Conservation (phyloP, 2,113 vertebrate genomes). For the Pterocles gutturalis region DNA sequence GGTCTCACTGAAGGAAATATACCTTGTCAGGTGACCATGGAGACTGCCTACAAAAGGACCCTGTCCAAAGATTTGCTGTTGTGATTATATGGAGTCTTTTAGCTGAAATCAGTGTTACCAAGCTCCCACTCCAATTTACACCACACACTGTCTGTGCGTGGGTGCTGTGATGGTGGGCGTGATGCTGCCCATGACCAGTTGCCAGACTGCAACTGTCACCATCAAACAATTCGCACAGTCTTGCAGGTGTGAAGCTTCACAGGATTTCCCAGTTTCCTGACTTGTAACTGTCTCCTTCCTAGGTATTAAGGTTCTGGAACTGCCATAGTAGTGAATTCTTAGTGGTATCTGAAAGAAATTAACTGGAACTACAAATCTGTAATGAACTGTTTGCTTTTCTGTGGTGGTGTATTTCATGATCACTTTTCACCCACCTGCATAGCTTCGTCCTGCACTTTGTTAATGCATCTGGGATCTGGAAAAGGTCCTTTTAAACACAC, state of each 20-base stretch:
- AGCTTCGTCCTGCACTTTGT: background rate
- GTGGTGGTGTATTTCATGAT: background rate
- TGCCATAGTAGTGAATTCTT: background rate
- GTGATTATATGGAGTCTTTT: background rate
- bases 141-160: background rate
- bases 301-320: background rate
- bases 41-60: background rate
- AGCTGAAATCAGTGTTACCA: background rate
- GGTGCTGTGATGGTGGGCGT: background rate
- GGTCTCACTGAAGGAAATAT: background rate
- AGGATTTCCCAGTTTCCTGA: background rate
- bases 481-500: background rate
- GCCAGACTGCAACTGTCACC: background rate
- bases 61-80: background rate
- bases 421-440: background rate
- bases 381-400: background rate
- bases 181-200: background rate
- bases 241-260: background rate
- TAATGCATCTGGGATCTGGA: background rate
- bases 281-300: background rate
- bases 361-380: background rate
- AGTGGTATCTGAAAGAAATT: background rate
- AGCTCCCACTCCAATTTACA: background rate
- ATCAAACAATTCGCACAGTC: background rate
- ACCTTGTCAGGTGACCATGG: background rate